Evolutionary conservation across 2,113 vertebrate species (phyloP), one percentile per base, ranked within the genome.

Genomic region (Ardeotis arabs): DNA sequence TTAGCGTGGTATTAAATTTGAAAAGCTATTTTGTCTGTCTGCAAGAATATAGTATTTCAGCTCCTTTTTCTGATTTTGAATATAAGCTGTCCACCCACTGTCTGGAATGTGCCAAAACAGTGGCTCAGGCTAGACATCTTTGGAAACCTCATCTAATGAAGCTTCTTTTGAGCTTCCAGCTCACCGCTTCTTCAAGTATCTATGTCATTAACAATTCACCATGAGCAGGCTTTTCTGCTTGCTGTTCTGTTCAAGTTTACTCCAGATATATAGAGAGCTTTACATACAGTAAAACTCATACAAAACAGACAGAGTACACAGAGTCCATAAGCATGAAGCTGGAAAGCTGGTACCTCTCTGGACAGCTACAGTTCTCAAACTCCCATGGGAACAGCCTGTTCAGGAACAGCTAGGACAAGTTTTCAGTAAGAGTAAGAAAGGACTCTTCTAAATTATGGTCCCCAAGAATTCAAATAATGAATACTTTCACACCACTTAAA

Each of bases 391-490:
- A 49, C 6, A 72, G 14, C 12, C 29, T 52, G 5, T 14, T 11
- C 22, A 52, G 47, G 14, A 76, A 50, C 22, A 84, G 6, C 9
- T 19, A 76, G 24, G 7, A 29, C 11, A 60, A 17, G 4, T 60
- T 68, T 47, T 67, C n/a, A 75, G 50, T 2, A 3, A 4, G 3
- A 72, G 3, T 20, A 81, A 76, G 29, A 74, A 63, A 35, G 7
- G 12, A 18, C 2, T 56, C 21, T 58, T 39, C 17, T 11, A 35
- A 62, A 2, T 44, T n/a, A 13, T 0, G 3, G 17, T 8, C 20
- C 27, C 31, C 4, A 2, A 44, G 17, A 83, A 12, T 70, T 63
- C 29, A 67, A 50, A 35, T 1, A 33, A 7, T 11, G 19, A 76
- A 9, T 56, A 50, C 14, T 68, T 86, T 52, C n/a, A 45, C 7